phyloP scores from a whole-genome alignment of 2,888 invertebrate genomes.

The Tetanocera ferruginea region DNA sequence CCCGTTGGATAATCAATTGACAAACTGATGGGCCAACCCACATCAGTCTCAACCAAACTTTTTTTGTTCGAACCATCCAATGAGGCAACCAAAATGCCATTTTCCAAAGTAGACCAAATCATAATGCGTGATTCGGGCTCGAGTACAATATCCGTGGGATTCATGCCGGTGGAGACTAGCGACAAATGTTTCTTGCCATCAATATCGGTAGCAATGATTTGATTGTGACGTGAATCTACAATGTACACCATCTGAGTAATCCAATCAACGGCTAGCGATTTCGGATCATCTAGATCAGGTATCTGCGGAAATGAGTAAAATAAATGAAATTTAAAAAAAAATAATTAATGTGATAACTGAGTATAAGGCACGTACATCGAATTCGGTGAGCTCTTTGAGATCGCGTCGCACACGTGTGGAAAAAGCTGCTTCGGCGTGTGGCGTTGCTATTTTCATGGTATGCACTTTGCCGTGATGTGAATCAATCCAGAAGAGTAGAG shows the following conservation, averaged over 20 bases:
- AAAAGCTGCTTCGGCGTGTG: slow-evolving; percentile 58
- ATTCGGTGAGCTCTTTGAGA: slow-evolving; percentile 65
- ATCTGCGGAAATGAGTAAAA: slow-evolving; percentile 62
- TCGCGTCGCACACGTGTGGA: slow-evolving; percentile 59
- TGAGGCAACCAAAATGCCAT: slow-evolving; percentile 76
- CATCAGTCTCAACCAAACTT: slow-evolving; percentile 74
- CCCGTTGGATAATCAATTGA: slow-evolving; percentile 81
- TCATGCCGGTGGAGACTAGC: slow-evolving; percentile 71
- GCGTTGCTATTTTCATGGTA: slow-evolving; percentile 68
- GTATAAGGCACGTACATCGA: slow-evolving; percentile 59
- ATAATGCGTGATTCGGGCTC: slow-evolving; percentile 75
- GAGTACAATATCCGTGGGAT: slow-evolving; percentile 80
- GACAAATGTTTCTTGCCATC: slow-evolving; percentile 67
- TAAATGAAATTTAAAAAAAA: not conserved
- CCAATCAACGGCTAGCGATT: slow-evolving; percentile 84
- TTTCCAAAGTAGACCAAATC: slow-evolving; percentile 84
- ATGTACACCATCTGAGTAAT: slow-evolving; percentile 78
- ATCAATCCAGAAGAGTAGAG: slow-evolving; percentile 69
- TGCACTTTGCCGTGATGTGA: slow-evolving; percentile 69
- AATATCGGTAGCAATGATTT: slow-evolving; percentile 67
- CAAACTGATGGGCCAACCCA: slow-evolving; percentile 82
- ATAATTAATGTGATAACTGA: not conserved
- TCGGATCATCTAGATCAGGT: slow-evolving; percentile 75
- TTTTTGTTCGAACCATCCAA: slow-evolving; percentile 77
- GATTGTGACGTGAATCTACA: slow-evolving; percentile 72